Evolutionary conservation across 2,113 vertebrate genomes (phyloP).

Genomic region (Strix aluco): DNA sequence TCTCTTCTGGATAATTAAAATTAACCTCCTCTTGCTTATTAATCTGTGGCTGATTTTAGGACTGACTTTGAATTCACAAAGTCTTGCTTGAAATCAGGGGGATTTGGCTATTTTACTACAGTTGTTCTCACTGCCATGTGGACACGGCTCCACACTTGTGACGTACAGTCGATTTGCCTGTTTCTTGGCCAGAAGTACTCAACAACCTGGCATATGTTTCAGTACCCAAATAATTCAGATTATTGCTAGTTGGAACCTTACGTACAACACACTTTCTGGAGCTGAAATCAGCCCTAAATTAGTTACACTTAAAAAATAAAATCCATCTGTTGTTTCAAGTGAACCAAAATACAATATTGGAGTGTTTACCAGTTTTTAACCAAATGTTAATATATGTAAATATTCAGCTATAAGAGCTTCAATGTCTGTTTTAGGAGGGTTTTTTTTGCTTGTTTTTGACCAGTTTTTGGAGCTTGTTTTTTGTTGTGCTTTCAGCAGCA

Average conservation of each 20-base stretch:
- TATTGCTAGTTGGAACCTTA: neutral
- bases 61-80: neutral
- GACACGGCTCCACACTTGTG: accelerated
- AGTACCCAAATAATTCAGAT: neutral
- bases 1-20: neutral
- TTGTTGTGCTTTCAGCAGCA: neutral
- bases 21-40: neutral
- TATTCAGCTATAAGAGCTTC: neutral
- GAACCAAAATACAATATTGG: neutral
- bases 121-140: neutral
- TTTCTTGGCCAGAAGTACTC: neutral
- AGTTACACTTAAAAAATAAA: neutral
- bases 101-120: neutral
- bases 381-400: neutral
- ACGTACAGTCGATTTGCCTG: accelerated
- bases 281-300: neutral
- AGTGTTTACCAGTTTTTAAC: neutral
- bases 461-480: neutral
- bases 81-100: neutral
- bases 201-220: neutral
- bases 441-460: neutral
- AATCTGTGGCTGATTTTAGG: neutral
- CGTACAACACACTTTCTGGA: neutral
- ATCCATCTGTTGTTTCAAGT: conserved; percentile 4
- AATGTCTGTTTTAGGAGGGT: neutral